phyloP scores from a whole-genome alignment of 1,140 invertebrate species.

The Subanguina moxae region DNA sequence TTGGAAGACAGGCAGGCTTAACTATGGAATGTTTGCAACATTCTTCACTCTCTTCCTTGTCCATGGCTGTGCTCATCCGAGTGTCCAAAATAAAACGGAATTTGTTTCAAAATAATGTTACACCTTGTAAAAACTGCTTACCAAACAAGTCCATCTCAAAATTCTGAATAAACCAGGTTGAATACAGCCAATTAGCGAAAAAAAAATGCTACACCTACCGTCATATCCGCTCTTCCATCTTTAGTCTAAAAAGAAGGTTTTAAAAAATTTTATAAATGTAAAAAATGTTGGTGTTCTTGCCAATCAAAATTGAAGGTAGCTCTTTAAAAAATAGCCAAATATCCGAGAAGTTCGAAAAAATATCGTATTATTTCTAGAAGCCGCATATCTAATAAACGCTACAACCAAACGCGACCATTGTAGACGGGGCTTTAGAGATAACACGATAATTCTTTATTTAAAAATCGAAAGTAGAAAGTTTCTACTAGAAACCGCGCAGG shows the following conservation, averaged over 20 bases:
- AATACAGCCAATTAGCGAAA: background rate
- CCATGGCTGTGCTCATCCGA: constrained; percentile 32
- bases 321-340: no score
- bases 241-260: constrained; percentile 40
- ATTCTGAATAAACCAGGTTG: background rate
- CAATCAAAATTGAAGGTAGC: no score
- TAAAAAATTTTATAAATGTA: no score
- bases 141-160: constrained; percentile 25
- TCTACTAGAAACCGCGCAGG: no score
- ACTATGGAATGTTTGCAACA: constrained; percentile 51
- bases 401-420: no score
- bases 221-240: constrained; percentile 57
- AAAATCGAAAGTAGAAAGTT: no score
- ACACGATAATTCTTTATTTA: no score
- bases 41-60: constrained; percentile 48
- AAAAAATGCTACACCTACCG: constrained; percentile 37
- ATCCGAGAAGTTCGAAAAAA: no score
- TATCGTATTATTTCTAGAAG: no score
- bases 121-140: background rate
- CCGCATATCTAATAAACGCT: no score
- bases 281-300: no score
- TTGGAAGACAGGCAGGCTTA: constrained; percentile 55
- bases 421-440: no score
- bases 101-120: background rate
- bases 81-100: constrained; percentile 47